Conservation (phyloP, 2,888 invertebrate species). For the Caenorhabditis angaria region DNA sequence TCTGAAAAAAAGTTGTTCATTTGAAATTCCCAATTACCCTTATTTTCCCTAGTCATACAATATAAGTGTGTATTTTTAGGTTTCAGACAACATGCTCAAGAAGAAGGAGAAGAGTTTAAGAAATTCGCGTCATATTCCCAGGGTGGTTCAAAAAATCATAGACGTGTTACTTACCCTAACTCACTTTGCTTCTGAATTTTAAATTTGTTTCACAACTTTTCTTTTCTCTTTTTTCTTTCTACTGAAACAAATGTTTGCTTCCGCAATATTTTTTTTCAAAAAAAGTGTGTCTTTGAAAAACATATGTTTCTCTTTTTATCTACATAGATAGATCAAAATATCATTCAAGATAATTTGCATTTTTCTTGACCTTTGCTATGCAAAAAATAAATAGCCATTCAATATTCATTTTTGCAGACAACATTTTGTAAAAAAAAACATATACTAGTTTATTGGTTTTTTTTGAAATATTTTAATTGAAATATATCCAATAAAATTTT, state of each 20-base stretch:
- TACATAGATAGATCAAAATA: background rate
- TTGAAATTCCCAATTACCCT: too few relatives aligned
- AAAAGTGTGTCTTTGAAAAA: background rate
- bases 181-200: slow-evolving; percentile 1
- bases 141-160: background rate
- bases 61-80: too few relatives aligned
- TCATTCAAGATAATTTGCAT: background rate
- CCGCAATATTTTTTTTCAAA: background rate
- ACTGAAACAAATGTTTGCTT: background rate
- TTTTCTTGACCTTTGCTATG: background rate
- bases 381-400: background rate
- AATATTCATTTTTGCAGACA: background rate
- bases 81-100: too few relatives aligned
- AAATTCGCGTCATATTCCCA: background rate
- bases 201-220: background rate
- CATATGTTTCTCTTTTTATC: too few relatives aligned
- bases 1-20: too few relatives aligned
- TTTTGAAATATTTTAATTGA: background rate
- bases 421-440: too few relatives aligned
- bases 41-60: too few relatives aligned
- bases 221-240: background rate
- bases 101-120: too few relatives aligned
- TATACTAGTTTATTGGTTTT: too few relatives aligned
- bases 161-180: background rate
- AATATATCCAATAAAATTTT: background rate